Conservation (phyloP, 2,888 invertebrate genomes). For the Microplitis deprimator region DNA sequence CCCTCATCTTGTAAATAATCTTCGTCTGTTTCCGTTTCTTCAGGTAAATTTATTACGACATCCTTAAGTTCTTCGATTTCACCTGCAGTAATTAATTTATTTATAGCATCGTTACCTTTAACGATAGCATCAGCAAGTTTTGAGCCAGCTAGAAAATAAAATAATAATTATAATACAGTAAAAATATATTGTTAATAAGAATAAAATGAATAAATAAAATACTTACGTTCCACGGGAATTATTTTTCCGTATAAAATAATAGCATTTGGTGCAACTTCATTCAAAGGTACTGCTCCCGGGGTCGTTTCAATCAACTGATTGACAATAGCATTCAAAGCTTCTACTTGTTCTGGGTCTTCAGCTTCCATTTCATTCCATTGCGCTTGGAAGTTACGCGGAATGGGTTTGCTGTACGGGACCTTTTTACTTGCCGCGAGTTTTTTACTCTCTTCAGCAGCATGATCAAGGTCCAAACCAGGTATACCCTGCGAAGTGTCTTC, state of each 20-base stretch:
- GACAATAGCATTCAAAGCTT: slow-evolving; percentile 78
- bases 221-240: slow-evolving; percentile 81
- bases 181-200: slow-evolving; percentile 5
- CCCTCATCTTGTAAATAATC: slow-evolving; percentile 73
- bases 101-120: slow-evolving; percentile 84
- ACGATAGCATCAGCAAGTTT: slow-evolving; percentile 83
- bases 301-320: slow-evolving; percentile 84
- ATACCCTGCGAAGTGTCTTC: slow-evolving; percentile 74
- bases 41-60: slow-evolving; percentile 80
- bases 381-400: slow-evolving; percentile 96
- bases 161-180: slow-evolving; percentile 5
- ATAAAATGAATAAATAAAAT: slow-evolving; percentile 19
- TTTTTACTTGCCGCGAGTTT: slow-evolving; percentile 78
- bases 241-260: slow-evolving; percentile 89
- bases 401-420: slow-evolving; percentile 95
- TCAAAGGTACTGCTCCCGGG: slow-evolving; percentile 84
- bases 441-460: slow-evolving; percentile 80
- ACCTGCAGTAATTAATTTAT: slow-evolving; percentile 84
- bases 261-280: slow-evolving; percentile 84
- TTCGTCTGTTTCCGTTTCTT: slow-evolving; percentile 69
- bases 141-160: slow-evolving; percentile 76
- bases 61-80: slow-evolving; percentile 86
- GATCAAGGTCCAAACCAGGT: slow-evolving; percentile 89
- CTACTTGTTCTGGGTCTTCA: slow-evolving; percentile 67
- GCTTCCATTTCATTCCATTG: slow-evolving; percentile 90